Evolutionary conservation across 2,113 vertebrate species (phyloP).

Genomic region (Oceanites oceanicus): DNA sequence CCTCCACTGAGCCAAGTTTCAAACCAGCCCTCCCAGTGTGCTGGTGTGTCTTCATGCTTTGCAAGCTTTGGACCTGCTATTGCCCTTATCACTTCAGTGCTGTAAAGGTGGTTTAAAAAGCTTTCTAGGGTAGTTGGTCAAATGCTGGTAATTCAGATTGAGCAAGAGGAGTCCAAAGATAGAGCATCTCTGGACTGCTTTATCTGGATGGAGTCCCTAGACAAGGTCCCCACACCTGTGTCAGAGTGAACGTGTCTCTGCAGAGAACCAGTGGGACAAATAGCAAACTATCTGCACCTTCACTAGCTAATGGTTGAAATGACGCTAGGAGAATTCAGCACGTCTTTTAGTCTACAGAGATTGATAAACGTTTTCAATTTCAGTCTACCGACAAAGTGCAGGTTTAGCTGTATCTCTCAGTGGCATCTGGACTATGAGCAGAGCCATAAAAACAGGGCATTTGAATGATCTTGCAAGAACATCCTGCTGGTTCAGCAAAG

Average conservation of each 20-base stretch:
- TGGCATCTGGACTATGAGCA: constrained; percentile 56
- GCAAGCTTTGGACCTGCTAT: background rate
- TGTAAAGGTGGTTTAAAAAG: background rate
- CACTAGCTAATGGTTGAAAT: background rate
- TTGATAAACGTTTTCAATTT: constrained; percentile 58
- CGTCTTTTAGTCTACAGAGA: constrained; percentile 25
- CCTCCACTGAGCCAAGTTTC: background rate
- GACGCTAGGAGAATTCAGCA: background rate
- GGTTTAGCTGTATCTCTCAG: constrained; percentile 57
- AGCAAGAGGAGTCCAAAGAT: background rate
- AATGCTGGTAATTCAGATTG: background rate
- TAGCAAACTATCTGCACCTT: constrained; percentile 16
- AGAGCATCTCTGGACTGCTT: background rate
- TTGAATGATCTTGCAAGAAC: constrained; percentile 58
- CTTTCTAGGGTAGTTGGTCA: background rate
- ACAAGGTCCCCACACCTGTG: background rate
- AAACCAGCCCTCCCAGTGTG: background rate
- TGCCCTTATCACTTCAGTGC: background rate
- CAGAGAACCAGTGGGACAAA: background rate
- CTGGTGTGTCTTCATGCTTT: background rate
- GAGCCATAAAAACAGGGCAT: constrained; percentile 38
- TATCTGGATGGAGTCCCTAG: background rate
- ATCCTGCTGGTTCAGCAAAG: constrained; percentile 56
- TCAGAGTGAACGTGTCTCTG: background rate
- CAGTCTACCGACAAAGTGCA: constrained; percentile 28